Base-by-base conservation (phyloP, 2,113 vertebrate genomes). In the Maylandia zebra region DNA sequence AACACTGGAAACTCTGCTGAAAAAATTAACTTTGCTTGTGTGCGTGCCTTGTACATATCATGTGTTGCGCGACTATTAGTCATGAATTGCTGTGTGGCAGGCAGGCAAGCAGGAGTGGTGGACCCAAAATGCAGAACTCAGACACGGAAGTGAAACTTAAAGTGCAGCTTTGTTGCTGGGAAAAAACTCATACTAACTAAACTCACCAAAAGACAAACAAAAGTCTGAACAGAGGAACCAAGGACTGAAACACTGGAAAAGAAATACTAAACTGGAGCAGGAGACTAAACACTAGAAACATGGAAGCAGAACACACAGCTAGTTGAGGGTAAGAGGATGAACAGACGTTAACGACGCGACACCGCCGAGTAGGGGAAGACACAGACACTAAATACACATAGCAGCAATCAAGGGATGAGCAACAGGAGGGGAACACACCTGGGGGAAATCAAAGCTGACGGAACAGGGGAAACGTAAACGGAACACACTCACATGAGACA, bases 301-400 rank as follows among this genome's bases (percentile, higher is more conserved):
- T 4, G 0, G 50, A 53, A 6, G 50, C 9, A 53, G 50, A 53
- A 6, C 19, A 53, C 50, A 53, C 50, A 10, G 50, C 50, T 53
- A n/a, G 2, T 53, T 3, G 50, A n/a, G 50, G 19, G 50, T 53
- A 53, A 53, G 19, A 53, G 50, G 19, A 53, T n/a, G 50, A 53
- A 53, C 19, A n/a, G 50, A 53, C 0, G 5, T 53, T 53, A 53
- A 53, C 2, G 0, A 53, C 0, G 0, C 3, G 0, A 6, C 50
- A 53, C 19, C 2, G 1, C 19, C 2, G 1, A 52, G 19, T 52
- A 52, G 0, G 19, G 50, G 50, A 53, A 1, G 50, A 53, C 50
- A 53, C 50, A n/a, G 19, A 52, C 5, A n/a, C 9, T 53, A 53
- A 53, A 53, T 53, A 52, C 19, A 52, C 50, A 6, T 10, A n/a